Conservation (phyloP, 53 echinoderm and acorn worm species). For the Arbacia lixula region DNA sequence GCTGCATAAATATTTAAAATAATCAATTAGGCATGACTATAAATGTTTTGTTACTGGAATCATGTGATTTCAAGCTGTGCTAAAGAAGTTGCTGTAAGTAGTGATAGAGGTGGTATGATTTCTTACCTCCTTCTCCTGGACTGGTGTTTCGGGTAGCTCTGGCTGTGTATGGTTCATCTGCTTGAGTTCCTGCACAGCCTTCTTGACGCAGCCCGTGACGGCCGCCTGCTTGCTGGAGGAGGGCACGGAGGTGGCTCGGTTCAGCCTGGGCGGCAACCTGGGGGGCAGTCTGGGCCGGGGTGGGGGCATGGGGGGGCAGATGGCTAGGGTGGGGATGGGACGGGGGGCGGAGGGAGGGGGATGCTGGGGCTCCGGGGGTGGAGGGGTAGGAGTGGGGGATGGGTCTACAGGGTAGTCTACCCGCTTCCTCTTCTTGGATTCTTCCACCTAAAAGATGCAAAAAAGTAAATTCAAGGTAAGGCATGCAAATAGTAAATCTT, state of each 20-base stretch:
- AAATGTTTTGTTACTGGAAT: no score
- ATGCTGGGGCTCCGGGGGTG: not conserved
- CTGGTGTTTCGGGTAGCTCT: not conserved
- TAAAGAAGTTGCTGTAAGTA: not conserved
- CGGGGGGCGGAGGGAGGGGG: not conserved
- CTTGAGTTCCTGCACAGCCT: conserved; percentile 40
- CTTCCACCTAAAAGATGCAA: not conserved
- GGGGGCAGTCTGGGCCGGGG: not conserved
- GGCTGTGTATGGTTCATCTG: conserved; percentile 15
- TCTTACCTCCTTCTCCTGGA: conserved; percentile 29
- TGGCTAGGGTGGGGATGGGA: not conserved
- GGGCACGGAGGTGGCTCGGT: conserved; percentile 21
- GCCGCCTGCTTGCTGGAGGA: not conserved
- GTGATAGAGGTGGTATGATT: not conserved
- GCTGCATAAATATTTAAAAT: no score
- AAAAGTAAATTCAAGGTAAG: not conserved
- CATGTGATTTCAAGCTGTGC: no score
- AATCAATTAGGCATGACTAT: no score
- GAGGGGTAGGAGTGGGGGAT: not conserved
- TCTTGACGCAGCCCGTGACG: conserved; percentile 31
- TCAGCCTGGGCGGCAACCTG: conserved; percentile 24
- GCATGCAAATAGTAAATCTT: not conserved
- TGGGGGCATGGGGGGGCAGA: conserved; percentile 2
- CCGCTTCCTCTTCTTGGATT: conserved; percentile 9
- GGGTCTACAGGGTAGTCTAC: no score